Evolutionary conservation across 1,140 invertebrate genomes (phyloP), one percentile per base, ranked within the genome.

Genomic region (Ephestia elutella): DNA sequence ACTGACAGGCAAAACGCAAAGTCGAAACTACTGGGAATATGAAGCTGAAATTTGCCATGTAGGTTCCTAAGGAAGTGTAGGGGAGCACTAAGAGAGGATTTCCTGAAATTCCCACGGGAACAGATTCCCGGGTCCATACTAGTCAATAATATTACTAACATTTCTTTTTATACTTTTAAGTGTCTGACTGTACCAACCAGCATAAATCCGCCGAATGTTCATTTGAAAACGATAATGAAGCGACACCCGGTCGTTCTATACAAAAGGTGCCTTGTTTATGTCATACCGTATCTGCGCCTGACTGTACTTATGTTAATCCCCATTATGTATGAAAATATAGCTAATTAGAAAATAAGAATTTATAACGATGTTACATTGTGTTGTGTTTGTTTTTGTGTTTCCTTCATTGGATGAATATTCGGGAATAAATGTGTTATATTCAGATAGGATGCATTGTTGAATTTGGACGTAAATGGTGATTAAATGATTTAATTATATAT

Each of bases 261-360:
- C 66, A 69, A 69, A 59, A 69, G 66, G 66, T 60, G 60, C 66
- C 56, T 65, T 65, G 60, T 69, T 69, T 69, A 69, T 69, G 5
- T 44, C 38, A 44, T 44, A 2, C 38, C 2, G 38, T 44, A 44
- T 44, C 15, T 44, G 38, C 15, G 5, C 5, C 13, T 15, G 38
- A 44, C 38, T 44, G 38, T 44, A 44, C 38, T 44, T 44, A 44
- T 44, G 38, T 44, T 3, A 44, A 44, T 44, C 15, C 32, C 38
- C n/a, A 44, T 44, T 44, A n/a, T 17, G 5, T n/a, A 15, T 10
- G 38, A 15, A 44, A 44, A 44, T 44, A 44, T 44, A 17, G 38
- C 38, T 44, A 44, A 44, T 44, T 44, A 44, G 38, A 44, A 44
- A 15, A 17, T 44, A 44, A 44, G 10, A 44, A 44, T 44, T 44